A percentile compares a stretch with the other conserved stretches of the same genome.
Conservation (phyloP, 1,140 invertebrate species). For the Physella acuta region DNA sequence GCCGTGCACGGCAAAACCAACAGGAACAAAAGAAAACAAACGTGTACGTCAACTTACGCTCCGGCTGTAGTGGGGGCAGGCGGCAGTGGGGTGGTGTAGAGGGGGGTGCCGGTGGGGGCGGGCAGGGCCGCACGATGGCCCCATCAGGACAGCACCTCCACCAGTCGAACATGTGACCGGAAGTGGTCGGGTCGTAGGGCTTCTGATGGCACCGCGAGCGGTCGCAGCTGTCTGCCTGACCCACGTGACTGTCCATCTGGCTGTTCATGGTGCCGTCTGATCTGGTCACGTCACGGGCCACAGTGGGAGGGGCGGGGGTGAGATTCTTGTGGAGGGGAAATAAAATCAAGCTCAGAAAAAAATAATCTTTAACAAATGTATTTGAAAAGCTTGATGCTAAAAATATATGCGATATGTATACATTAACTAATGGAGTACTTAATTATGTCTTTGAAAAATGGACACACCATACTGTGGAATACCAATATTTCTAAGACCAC, state of each 20-base stretch:
- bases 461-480: too few species aligned
- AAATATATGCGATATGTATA: too few species aligned
- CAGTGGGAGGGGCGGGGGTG: too few species aligned
- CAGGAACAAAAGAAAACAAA: neutral
- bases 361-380: too few species aligned
- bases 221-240: neutral
- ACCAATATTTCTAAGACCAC: too few species aligned
- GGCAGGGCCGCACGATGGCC: neutral
- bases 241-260: neutral
- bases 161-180: conserved; percentile 10
- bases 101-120: neutral
- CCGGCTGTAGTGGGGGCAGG: neutral
- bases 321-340: too few species aligned
- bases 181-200: too few species aligned
- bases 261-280: neutral
- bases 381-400: too few species aligned
- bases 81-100: neutral
- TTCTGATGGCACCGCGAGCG: neutral
- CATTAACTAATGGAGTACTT: too few species aligned
- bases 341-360: too few species aligned
- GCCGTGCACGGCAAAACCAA: neutral
- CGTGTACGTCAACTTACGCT: neutral
- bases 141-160: conserved; percentile 4
- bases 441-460: too few species aligned
- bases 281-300: neutral